Conservation (phyloP, 2,888 invertebrate species). For the Stenotaenia linearis region DNA sequence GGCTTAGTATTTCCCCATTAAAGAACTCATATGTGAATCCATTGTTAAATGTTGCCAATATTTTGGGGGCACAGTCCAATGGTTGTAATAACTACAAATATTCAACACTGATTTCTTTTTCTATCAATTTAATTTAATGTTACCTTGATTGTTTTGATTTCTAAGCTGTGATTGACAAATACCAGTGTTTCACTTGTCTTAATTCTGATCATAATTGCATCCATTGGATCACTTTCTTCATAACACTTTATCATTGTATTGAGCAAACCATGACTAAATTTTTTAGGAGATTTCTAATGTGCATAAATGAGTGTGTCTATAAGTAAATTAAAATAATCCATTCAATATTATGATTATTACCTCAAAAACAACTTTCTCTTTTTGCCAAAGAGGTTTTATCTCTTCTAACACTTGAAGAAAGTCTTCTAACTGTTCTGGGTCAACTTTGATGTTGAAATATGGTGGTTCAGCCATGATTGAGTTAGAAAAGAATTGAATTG, state of each 20-base stretch:
- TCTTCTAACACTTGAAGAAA: too few relatives aligned
- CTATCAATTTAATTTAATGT: background rate
- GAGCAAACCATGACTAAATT: background rate
- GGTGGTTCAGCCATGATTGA: too few relatives aligned
- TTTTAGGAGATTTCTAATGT: background rate
- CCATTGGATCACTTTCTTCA: background rate
- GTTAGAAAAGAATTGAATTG: too few relatives aligned
- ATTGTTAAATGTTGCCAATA: background rate
- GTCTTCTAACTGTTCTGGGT: too few relatives aligned
- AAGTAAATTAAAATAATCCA: too few relatives aligned
- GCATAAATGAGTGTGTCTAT: too few relatives aligned
- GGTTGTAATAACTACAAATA: background rate
- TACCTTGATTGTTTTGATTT: background rate
- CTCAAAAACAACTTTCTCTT: too few relatives aligned
- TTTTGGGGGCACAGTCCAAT: background rate
- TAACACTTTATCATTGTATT: slow-evolving; percentile 12
- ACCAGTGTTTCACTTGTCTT: background rate
- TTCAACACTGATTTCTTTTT: too few relatives aligned
- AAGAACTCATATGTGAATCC: background rate
- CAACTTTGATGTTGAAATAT: too few relatives aligned
- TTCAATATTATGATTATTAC: too few relatives aligned
- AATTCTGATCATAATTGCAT: slow-evolving; percentile 24
- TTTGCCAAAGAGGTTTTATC: too few relatives aligned
- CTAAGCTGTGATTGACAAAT: background rate
- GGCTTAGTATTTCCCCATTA: background rate